Evolutionary conservation across 2,113 vertebrate genomes (phyloP).

Genomic region (Elachura formosa): DNA sequence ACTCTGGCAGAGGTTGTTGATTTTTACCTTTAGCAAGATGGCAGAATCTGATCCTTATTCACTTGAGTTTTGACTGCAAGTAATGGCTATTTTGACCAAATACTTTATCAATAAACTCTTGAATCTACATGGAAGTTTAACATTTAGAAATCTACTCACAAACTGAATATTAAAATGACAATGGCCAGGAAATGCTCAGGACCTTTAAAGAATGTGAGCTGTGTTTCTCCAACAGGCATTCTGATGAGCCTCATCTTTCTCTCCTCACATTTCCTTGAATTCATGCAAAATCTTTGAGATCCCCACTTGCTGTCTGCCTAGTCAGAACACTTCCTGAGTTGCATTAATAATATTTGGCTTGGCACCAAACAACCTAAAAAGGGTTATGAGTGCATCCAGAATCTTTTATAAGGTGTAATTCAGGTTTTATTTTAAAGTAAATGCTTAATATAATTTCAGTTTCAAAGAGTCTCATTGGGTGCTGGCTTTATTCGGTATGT

Average conservation of each 20-base stretch:
- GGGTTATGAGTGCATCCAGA: conserved; percentile 13
- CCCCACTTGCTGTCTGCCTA: neutral
- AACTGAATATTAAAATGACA: neutral
- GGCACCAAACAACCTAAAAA: conserved; percentile 38
- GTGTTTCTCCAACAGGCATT: neutral
- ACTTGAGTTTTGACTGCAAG: neutral
- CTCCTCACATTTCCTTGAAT: neutral
- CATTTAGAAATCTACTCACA: neutral
- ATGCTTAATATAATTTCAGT: conserved; percentile 31
- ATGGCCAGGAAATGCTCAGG: neutral
- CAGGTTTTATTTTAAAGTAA: conserved; percentile 56
- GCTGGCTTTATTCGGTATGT: neutral
- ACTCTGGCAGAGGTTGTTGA: neutral
- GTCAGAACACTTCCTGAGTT: conserved; percentile 8
- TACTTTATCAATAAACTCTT: neutral
- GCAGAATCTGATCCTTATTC: neutral
- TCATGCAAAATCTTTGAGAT: neutral
- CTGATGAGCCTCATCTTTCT: neutral
- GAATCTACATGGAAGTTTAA: neutral
- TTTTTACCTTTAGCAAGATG: neutral
- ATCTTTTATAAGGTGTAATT: conserved; percentile 52
- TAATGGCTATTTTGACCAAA: neutral
- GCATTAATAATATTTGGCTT: conserved; percentile 60
- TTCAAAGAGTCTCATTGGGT: conserved; percentile 43
- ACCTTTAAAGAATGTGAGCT: neutral